Evolutionary conservation across 2,797 vertebrate species (phyloP), one percentile per base, ranked within the genome.

Genomic region (Hemitrygon akajei): DNA sequence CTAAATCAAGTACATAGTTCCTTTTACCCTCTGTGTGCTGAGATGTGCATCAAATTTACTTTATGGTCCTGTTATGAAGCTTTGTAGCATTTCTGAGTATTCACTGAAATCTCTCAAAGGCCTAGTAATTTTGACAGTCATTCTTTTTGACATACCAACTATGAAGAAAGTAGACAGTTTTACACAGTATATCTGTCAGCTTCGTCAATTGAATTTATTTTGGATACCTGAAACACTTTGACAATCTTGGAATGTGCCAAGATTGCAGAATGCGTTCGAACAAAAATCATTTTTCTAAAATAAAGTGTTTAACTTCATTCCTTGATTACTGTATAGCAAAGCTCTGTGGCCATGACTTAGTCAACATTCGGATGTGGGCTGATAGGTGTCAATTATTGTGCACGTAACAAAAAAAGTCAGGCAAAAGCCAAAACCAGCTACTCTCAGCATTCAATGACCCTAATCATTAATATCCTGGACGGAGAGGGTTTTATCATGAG

Each of bases 201-300:
- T 71, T 71, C 87, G 71, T 25, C 63, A 71, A 63, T 11, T 91
- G 34, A 91, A 91, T 91, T 37, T 69, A 91, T 91, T 91, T n/a
- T 66, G 10, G 87, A 40, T 71, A 40, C n/a, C 63, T 71, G 30
- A 91, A 66, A 69, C 87, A 91, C 40, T 71, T 37, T 37, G 63
- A 91, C 87, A 91, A 71, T 20, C 20, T n/a, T 34, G 60, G 30
- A 7, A 37, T 71, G 40, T 91, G 87, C 34, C 63, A 91, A 69
- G n/a, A 69, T 7, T 91, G 63, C 7, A 18, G 63, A 22, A 18
- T 91, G 3, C 71, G 87, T 37, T 40, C 69, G 34, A 69, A 69
- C 47, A 14, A 25, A 69, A 63, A 91, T n/a, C 71, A 40, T 1
- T 11, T 71, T 91, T 91, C 14, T 91, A 22, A 69, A 25, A 37